Percentiles rank a stretch among this genome's conserved stretches.
phyloP scores from a whole-genome alignment of 1,140 invertebrate genomes.

The Macrobrachium rosenbergii region DNA sequence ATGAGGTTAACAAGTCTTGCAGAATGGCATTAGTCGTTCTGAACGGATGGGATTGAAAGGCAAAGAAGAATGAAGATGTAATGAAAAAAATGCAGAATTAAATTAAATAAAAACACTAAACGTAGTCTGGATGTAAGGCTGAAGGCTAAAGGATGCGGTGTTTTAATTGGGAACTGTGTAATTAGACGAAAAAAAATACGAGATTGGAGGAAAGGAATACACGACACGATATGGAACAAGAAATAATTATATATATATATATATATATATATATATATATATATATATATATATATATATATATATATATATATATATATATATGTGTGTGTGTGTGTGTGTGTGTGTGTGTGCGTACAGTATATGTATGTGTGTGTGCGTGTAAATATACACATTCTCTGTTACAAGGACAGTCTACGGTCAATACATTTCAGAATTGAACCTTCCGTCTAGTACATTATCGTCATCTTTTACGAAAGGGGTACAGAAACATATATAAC shows the following conservation, averaged over 20 bases:
- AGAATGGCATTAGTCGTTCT: too few species aligned
- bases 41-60: neutral
- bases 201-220: too few species aligned
- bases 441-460: too few species aligned
- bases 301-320: slow-evolving; percentile 5
- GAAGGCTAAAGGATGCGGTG: too few species aligned
- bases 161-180: too few species aligned
- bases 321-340: neutral
- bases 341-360: neutral
- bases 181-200: too few species aligned
- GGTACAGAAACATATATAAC: neutral
- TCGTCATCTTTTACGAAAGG: neutral
- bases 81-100: neutral
- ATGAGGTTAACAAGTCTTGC: neutral
- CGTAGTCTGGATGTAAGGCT: too few species aligned
- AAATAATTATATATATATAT: neutral
- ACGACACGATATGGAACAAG: too few species aligned
- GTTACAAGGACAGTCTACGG: too few species aligned
- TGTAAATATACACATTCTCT: neutral
- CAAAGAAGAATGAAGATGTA: neutral
- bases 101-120: too few species aligned
- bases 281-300: slow-evolving; percentile 10
- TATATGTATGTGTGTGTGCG: neutral
- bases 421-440: too few species aligned
- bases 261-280: slow-evolving; percentile 23